Evolutionary conservation across 2,113 vertebrate genomes (phyloP).

Genomic region (Macquaria ambigua): DNA sequence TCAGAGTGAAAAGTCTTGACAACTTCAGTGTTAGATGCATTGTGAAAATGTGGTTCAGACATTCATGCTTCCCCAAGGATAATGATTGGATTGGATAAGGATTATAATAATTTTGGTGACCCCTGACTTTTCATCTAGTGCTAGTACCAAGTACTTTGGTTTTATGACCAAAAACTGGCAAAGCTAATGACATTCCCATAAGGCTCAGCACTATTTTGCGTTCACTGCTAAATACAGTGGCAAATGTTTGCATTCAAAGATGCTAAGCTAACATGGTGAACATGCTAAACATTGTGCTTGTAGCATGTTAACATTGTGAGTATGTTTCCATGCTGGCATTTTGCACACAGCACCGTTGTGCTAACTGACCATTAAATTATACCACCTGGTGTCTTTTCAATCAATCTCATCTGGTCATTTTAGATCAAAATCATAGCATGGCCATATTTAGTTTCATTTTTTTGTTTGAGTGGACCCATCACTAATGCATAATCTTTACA

Average conservation of each 20-base stretch:
- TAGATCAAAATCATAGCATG: too few species aligned
- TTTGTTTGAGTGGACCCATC: not conserved
- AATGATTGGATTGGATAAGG: too few species aligned
- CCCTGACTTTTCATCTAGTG: not conserved
- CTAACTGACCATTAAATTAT: not conserved
- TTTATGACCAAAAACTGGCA: not conserved
- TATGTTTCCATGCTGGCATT: not conserved
- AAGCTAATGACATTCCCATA: not conserved
- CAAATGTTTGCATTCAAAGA: not conserved
- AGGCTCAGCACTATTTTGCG: not conserved
- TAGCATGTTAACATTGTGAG: not conserved
- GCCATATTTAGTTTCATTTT: too few species aligned
- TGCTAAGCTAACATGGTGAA: not conserved
- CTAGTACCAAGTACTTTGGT: not conserved
- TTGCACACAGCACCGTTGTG: not conserved
- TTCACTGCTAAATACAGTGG: not conserved
- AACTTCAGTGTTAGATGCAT: not conserved
- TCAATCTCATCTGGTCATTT: not conserved
- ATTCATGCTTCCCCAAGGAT: not conserved
- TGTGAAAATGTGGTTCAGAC: not conserved
- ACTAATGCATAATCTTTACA: not conserved
- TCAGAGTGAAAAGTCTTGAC: not conserved
- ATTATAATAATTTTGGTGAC: not conserved
- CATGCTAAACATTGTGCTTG: not conserved
- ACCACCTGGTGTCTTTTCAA: not conserved